Percentiles rank a stretch among this genome's conserved stretches.
Conservation (phyloP, 2,113 vertebrate genomes). For the Piaya cayana region DNA sequence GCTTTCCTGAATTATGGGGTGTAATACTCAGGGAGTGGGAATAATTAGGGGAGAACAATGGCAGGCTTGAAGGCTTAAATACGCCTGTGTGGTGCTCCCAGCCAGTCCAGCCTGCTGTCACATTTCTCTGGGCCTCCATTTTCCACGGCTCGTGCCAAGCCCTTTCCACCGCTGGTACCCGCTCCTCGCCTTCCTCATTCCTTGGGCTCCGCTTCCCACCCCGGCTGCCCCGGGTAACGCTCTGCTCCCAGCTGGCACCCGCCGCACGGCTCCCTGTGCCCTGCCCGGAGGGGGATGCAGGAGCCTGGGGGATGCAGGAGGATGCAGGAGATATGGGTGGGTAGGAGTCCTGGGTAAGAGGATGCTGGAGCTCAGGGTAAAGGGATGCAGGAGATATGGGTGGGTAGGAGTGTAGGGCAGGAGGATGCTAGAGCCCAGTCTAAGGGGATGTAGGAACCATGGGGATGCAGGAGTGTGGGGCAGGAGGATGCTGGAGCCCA, state of each 20-base stretch:
- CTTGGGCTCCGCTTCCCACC: neutral
- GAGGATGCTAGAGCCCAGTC: neutral
- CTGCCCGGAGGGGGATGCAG: neutral
- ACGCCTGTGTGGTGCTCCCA: constrained; percentile 49
- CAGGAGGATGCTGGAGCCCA: too few relatives aligned
- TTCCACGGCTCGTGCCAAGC: constrained; percentile 55
- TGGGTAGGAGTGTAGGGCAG: too few relatives aligned
- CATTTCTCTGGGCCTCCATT: constrained; percentile 58
- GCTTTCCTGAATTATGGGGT: constrained; percentile 78
- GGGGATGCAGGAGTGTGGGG: too few relatives aligned
- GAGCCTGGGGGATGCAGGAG: neutral
- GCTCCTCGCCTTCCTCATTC: constrained; percentile 47
- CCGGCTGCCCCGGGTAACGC: neutral
- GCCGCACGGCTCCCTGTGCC: rapidly evolving
- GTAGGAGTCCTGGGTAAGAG: neutral
- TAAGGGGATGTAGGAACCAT: too few relatives aligned
- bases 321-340: neutral
- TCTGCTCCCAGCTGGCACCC: neutral
- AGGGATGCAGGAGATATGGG: too few relatives aligned
- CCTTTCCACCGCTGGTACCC: constrained; percentile 16
- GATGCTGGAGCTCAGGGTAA: neutral
- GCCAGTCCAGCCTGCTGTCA: constrained; percentile 56
- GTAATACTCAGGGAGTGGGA: constrained; percentile 74
- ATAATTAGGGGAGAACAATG: constrained; percentile 75
- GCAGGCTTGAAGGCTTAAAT: constrained; percentile 67